Evolutionary conservation across 2,888 invertebrate species (phyloP).

Genomic region (Folsomia candida): DNA sequence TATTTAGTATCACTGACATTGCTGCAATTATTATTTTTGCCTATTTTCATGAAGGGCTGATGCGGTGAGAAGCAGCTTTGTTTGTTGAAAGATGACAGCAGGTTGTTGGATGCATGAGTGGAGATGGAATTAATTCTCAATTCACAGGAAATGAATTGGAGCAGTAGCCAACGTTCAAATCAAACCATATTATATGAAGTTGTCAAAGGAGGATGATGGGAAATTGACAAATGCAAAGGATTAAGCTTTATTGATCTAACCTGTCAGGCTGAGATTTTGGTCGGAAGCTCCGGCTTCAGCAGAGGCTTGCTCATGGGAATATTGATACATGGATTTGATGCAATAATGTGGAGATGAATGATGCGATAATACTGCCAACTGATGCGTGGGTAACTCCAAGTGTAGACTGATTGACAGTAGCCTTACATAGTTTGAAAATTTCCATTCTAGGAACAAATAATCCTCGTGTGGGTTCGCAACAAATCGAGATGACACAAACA

Average conservation of each 20-base stretch:
- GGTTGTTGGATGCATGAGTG: background rate
- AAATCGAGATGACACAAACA: too few relatives aligned
- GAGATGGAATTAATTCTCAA: background rate
- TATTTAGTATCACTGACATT: too few relatives aligned
- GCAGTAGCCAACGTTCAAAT: background rate
- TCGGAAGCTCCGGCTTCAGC: background rate
- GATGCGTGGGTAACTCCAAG: background rate
- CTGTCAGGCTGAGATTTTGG: conserved; percentile 45
- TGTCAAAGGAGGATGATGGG: conserved; percentile 41
- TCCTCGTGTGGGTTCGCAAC: background rate
- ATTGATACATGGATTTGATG: conserved; percentile 21
- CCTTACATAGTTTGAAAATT: background rate
- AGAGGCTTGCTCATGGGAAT: conserved; percentile 11
- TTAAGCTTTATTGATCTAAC: conserved; percentile 50
- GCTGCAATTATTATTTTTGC: too few relatives aligned
- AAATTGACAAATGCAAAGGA: conserved; percentile 51
- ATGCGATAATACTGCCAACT: conserved; percentile 18
- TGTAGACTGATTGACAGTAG: background rate
- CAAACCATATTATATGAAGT: conserved; percentile 22
- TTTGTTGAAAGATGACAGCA: too few relatives aligned
- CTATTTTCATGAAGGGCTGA: too few relatives aligned
- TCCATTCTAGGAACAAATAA: background rate
- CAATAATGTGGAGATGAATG: conserved; percentile 16
- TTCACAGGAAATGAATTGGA: too few relatives aligned
- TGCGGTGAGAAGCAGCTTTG: too few relatives aligned